Base-by-base conservation (phyloP, 2,797 vertebrate species). In the Rhyacichthys aspro region DNA sequence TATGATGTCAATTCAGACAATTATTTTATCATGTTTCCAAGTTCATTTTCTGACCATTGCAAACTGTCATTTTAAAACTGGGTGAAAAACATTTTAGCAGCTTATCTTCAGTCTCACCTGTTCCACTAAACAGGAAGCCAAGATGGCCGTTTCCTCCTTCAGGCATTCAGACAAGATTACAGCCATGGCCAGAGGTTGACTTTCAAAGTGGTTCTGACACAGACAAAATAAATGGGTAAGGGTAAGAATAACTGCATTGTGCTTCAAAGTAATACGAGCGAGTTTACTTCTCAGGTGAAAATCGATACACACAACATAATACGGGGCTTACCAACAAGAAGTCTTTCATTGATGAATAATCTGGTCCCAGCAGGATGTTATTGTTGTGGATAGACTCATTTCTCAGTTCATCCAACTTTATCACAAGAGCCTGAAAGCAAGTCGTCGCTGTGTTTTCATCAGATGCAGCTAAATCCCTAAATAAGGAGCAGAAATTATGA, bases 81-180 rank as follows among this genome's bases (percentile, higher is more conserved):
- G n/a, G n/a, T n/a, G n/a, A n/a, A n/a, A n/a, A n/a, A n/a, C 12
- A 38, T 12, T 7, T 7, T 10, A 7, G 3, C 37, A 38, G 12
- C 3, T 6, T 9, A 9, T 4, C 37, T 9, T 43, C 12, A 7
- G 23, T 57, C 72, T 63, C 16, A 86, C 84, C 73, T 62, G 57
- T 2, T 19, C 1, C 10, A 48, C 14, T n/a, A 43, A 59, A 34
- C 39, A 59, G 1, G 59, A 67, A 34, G 42, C 33, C 52, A 88
- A 63, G 49, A 88, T 73, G 38, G 57, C 56, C 46, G 33, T 77
- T 43, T 89, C 87, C 58, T 83, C 67, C 5, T 3, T 60, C 0
- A 88, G 63, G 45, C 79, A 86, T 15, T 74, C 41, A 38, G 63
- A 86, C 0, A 89, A 74, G 75, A 77, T 33, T 3, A 3, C 3